Evolutionary conservation across 2,888 invertebrate genomes (phyloP).

Genomic region (Ashinkailepas kermadecensis): DNA sequence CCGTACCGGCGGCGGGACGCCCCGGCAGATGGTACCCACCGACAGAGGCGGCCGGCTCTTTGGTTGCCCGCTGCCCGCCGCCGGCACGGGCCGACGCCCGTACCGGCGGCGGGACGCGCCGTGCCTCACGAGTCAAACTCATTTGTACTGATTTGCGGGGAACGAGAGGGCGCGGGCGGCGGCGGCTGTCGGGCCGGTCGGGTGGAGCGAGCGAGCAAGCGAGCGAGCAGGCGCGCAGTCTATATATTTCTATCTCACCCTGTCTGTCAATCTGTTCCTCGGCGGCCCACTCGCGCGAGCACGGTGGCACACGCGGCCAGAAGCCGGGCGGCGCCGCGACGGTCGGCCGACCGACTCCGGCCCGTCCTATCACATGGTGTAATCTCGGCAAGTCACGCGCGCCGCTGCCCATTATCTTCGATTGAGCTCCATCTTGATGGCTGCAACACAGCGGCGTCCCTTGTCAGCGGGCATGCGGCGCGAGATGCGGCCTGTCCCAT

Average conservation of each 20-base stretch:
- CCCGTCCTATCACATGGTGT: not conserved
- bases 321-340: no score
- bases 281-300: no score
- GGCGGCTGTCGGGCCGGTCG: no score
- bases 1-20: not conserved
- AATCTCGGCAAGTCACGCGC: not conserved
- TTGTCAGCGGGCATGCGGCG: no score
- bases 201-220: no score
- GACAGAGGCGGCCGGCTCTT: not conserved
- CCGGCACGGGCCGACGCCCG: not conserved
- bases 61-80: not conserved
- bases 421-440: constrained; percentile 34
- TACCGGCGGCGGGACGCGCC: not conserved
- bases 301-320: no score
- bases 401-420: constrained; percentile 30
- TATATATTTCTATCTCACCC: no score
- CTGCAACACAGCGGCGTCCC: constrained; percentile 27
- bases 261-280: no score
- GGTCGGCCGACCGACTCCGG: no score
- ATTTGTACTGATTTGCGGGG: no score
- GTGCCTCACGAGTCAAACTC: not conserved
- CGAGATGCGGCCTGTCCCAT: not conserved
- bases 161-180: no score
- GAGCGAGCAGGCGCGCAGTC: no score
- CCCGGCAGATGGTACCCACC: not conserved